These are phyloP conservation scores for Varanus komodoensis DNA, from an alignment of 2,113 vertebrate genomes.

Conservation along the genomic window DNA sequence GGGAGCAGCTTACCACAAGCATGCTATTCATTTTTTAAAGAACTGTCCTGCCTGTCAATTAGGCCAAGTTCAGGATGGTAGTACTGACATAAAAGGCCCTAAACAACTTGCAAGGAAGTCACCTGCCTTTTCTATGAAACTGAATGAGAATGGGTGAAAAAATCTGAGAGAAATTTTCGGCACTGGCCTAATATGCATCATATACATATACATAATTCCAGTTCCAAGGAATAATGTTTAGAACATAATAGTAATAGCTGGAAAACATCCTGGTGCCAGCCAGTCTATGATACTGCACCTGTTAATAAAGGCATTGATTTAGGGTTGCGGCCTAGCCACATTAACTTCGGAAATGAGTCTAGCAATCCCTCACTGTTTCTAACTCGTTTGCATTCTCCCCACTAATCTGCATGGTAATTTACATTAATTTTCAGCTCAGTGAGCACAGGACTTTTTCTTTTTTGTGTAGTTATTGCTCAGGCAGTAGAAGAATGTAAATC, in stretches of 20 bases:
- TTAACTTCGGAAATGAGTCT: background rate
- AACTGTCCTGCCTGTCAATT: too few relatives aligned
- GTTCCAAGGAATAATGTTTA: background rate
- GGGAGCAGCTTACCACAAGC: too few relatives aligned
- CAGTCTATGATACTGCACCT: background rate
- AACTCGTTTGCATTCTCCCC: background rate
- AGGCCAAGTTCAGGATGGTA: too few relatives aligned
- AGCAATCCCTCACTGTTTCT: background rate
- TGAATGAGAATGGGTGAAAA: too few relatives aligned
- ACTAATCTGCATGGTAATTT: conserved; percentile 35
- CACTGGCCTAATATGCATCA: too few relatives aligned
- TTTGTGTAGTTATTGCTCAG: conserved; percentile 23
- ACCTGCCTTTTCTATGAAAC: too few relatives aligned
- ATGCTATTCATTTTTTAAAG: too few relatives aligned
- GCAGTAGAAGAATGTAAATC: conserved; percentile 33
- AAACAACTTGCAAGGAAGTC: too few relatives aligned
- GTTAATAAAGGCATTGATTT: conserved; percentile 7
- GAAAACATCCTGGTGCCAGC: background rate
- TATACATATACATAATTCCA: too few relatives aligned
- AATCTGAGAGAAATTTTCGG: too few relatives aligned
- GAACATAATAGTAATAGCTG: background rate
- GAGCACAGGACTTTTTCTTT: background rate
- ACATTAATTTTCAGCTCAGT: conserved; percentile 21
- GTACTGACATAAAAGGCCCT: too few relatives aligned
- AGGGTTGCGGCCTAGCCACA: background rate